Conservation (phyloP, 2,113 vertebrate genomes). For the Cebidichthys violaceus region DNA sequence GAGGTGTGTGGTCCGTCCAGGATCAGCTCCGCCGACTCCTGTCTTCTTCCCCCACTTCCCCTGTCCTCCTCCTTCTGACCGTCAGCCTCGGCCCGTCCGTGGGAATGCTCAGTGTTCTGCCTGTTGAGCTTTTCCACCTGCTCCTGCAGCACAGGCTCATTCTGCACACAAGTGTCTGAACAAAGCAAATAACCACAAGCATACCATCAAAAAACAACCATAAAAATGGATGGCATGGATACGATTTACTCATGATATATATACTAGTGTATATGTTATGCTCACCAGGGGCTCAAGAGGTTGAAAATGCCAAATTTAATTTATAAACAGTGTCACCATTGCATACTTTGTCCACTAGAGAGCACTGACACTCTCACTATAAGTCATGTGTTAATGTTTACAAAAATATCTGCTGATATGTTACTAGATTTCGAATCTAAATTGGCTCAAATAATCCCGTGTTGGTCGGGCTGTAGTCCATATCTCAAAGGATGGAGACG, state of each 20-base stretch:
- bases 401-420: neutral
- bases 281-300: neutral
- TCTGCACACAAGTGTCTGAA: constrained; percentile 79
- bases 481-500: neutral
- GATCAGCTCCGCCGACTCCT: constrained; percentile 58
- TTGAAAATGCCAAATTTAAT: neutral
- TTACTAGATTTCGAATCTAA: neutral
- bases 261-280: neutral
- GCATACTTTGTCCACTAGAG: neutral
- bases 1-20: constrained; percentile 29
- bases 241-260: neutral
- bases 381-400: neutral
- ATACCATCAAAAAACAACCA: no score
- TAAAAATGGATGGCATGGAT: no score
- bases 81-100: constrained; percentile 55
- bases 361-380: neutral
- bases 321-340: neutral
- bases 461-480: neutral
- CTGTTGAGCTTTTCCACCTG: constrained; percentile 87
- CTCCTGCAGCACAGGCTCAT: constrained; percentile 78
- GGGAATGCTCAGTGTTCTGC: constrained; percentile 85
- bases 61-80: constrained; percentile 22
- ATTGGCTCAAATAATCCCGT: neutral
- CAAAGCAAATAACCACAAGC: neutral
- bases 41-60: constrained; percentile 21